These are phyloP conservation scores for Limanda limanda DNA, from an alignment of 2,113 vertebrate genomes.

Conservation along the genomic window DNA sequence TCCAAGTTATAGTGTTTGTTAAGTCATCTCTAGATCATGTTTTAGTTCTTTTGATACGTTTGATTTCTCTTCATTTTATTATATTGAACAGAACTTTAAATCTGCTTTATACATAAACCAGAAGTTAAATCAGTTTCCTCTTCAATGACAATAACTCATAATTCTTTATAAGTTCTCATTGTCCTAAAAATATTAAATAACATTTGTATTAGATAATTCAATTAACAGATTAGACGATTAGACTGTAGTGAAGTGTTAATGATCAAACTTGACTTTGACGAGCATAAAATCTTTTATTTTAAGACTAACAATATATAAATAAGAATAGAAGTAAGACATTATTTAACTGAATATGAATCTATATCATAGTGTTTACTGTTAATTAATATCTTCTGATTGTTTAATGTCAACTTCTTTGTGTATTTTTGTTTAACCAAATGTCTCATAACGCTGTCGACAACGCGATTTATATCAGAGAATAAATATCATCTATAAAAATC, in stretches of 20 bases:
- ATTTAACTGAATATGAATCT: neutral
- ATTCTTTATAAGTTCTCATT: too few relatives aligned
- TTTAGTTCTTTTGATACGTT: too few relatives aligned
- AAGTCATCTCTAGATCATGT: too few relatives aligned
- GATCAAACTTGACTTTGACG: neutral
- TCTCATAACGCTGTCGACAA: slow-evolving; percentile 6
- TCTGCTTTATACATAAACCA: too few relatives aligned
- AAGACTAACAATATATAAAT: slow-evolving; percentile 35
- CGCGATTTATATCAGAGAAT: neutral
- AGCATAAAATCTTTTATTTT: slow-evolving; percentile 48
- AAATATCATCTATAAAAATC: neutral
- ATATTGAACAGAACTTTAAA: too few relatives aligned
- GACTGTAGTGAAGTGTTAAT: neutral
- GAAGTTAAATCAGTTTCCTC: too few relatives aligned
- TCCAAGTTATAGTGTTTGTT: too few relatives aligned
- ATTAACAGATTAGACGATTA: too few relatives aligned
- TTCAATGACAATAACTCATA: too few relatives aligned
- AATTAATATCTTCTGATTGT: neutral
- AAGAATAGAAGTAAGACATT: slow-evolving; percentile 11
- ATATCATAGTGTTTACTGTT: neutral
- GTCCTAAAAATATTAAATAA: neutral
- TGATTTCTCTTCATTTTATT: too few relatives aligned
- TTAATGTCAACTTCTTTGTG: neutral
- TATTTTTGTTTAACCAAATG: too few relatives aligned
- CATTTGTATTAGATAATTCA: neutral